A percentile compares a stretch with the other conserved stretches of the same genome.
These are phyloP conservation scores for Chelonus insularis DNA, from an alignment of 1,140 invertebrate genomes.

Conservation along the genomic window DNA sequence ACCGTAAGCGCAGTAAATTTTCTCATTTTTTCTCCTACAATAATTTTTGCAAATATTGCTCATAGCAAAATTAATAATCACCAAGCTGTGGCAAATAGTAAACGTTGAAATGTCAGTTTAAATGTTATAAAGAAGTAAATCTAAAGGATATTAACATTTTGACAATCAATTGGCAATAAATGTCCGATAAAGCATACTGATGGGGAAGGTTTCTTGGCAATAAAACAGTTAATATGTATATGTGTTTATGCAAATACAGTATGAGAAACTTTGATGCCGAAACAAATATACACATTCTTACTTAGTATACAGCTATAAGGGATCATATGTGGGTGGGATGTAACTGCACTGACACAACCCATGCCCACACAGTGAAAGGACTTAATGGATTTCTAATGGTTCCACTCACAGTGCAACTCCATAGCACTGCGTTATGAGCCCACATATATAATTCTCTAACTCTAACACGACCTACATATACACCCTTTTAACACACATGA, in stretches of 20 bases:
- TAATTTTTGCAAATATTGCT: too few relatives aligned
- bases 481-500: not conserved
- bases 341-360: slow-evolving; percentile 20
- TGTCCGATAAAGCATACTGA: not conserved
- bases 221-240: not conserved
- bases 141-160: too few relatives aligned
- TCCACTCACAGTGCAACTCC: not conserved
- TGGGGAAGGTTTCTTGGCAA: not conserved
- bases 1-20: too few relatives aligned
- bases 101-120: too few relatives aligned
- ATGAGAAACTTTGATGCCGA: slow-evolving; percentile 20
- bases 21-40: too few relatives aligned
- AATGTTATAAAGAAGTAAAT: too few relatives aligned
- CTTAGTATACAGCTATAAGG: slow-evolving; percentile 19
- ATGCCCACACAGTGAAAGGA: slow-evolving; percentile 39
- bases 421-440: slow-evolving; percentile 25
- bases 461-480: slow-evolving; percentile 21
- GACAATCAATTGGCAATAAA: too few relatives aligned
- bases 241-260: slow-evolving; percentile 31
- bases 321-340: not conserved
- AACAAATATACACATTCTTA: slow-evolving; percentile 13
- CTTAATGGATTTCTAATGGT: slow-evolving; percentile 46
- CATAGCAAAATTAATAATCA: too few relatives aligned
- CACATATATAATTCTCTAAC: slow-evolving; percentile 34
- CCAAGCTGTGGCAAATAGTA: too few relatives aligned